A percentile compares a stretch with the other conserved stretches of the same genome.
Evolutionary conservation across 2,888 invertebrate species (phyloP).

Genomic region (Zygothrica quintamaculata): DNA sequence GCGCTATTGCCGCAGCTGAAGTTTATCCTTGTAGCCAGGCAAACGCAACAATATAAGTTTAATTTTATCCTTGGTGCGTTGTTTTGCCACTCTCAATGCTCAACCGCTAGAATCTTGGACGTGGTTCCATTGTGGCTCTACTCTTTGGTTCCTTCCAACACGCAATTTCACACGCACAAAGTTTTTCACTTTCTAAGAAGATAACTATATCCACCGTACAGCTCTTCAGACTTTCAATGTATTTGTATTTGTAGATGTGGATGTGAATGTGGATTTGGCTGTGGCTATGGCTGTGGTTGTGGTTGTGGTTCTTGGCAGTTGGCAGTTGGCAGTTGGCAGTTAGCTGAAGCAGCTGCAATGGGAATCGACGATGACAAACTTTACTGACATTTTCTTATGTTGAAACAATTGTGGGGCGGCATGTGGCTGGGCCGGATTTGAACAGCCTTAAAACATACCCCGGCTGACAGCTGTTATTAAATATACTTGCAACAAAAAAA

Average conservation of each 20-base stretch:
- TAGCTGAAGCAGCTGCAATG: conserved; percentile 66
- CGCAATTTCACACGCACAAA: conserved; percentile 78
- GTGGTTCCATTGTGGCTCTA: conserved; percentile 48
- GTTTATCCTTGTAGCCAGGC: conserved; percentile 66
- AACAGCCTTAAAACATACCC: conserved; percentile 40
- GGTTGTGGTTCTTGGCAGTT: too few species aligned
- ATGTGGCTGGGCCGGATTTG: conserved; percentile 26
- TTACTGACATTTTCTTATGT: conserved; percentile 73
- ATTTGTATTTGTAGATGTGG: too few species aligned
- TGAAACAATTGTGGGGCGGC: conserved; percentile 66
- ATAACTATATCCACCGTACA: conserved; percentile 22
- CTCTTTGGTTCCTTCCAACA: conserved; percentile 60
- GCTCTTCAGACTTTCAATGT: too few species aligned
- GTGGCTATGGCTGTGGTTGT: conserved; percentile 32
- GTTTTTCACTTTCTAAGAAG: conserved; percentile 62
- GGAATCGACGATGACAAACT: conserved; percentile 59
- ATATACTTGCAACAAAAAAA: conserved; percentile 32
- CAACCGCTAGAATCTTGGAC: conserved; percentile 40
- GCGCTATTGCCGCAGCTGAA: conserved; percentile 47
- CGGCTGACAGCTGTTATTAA: conserved; percentile 69
- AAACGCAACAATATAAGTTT: conserved; percentile 77
- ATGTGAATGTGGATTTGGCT: conserved; percentile 39
- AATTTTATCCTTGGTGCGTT: conserved; percentile 64
- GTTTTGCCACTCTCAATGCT: conserved; percentile 46
- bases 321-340: too few species aligned